Evolutionary conservation across 2,113 vertebrate species (phyloP).

Genomic region (Trematomus loennbergii): DNA sequence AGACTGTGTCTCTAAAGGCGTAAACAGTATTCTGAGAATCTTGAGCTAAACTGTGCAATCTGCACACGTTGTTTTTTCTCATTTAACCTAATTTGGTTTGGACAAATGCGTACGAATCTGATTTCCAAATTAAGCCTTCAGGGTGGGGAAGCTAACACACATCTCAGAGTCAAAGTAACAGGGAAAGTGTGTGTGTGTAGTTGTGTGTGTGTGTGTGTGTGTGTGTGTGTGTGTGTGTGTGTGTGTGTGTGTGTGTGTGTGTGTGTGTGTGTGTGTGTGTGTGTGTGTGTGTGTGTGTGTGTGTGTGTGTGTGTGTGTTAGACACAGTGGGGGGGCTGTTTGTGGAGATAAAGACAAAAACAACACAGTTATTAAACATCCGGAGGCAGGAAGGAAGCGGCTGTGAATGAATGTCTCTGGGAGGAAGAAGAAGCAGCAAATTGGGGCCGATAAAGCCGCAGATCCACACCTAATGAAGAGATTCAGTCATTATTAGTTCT

Average conservation of each 20-base stretch:
- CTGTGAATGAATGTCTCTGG: neutral
- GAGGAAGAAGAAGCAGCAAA: neutral
- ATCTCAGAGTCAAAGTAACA: constrained; percentile 35
- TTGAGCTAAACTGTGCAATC: neutral
- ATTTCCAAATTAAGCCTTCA: constrained; percentile 36
- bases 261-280: constrained; percentile 11
- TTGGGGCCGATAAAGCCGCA: constrained; percentile 2
- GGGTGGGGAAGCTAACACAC: constrained; percentile 16
- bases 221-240: too few species aligned
- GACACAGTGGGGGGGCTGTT: too few species aligned
- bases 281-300: neutral
- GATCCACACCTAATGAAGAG: neutral
- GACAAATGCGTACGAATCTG: neutral
- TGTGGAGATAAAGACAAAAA: constrained; percentile 19
- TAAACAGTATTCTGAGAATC: neutral
- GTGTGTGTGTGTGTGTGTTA: too few species aligned
- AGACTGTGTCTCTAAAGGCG: neutral
- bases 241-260: constrained; percentile 16
- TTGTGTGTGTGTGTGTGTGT: too few species aligned
- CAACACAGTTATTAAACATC: constrained; percentile 12
- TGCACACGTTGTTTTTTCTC: constrained; percentile 1
- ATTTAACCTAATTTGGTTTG: constrained; percentile 11
- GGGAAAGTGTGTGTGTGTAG: neutral
- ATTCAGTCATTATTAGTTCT: neutral
- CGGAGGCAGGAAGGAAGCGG: neutral